phyloP scores from a whole-genome alignment of 2,113 vertebrate genomes.

The Paramisgurnus dabryanus region DNA sequence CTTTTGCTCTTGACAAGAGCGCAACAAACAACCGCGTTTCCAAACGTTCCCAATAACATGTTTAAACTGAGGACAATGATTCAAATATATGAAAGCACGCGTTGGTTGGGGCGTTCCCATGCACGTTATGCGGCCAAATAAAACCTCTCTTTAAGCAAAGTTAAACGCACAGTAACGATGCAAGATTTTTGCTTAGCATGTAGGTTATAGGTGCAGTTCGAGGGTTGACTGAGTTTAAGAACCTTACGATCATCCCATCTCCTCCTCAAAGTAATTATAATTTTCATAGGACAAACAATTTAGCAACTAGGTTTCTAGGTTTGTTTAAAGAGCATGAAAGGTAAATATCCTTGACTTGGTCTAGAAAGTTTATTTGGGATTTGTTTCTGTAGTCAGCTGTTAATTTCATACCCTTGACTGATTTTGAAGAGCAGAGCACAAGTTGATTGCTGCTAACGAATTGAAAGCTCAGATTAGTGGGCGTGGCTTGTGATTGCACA shows the following conservation, averaged over 20 bases:
- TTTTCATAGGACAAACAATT: neutral
- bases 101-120: neutral
- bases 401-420: neutral
- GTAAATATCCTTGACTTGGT: neutral
- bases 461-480: neutral
- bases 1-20: no score
- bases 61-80: no score
- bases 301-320: no score
- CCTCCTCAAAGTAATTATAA: neutral
- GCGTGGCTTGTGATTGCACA: neutral
- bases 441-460: conserved; percentile 33
- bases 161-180: no score
- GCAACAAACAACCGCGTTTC: no score
- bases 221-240: neutral
- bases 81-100: no score
- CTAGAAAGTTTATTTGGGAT: neutral
- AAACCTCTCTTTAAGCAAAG: no score
- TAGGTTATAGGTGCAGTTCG: neutral
- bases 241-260: neutral
- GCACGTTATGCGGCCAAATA: conserved; percentile 29
- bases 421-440: conserved; percentile 15
- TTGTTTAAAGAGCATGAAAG: no score
- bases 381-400: neutral
- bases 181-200: no score
- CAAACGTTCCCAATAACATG: no score